phyloP scores from a whole-genome alignment of 2,888 invertebrate genomes.

The Standfussiana lucernea region DNA sequence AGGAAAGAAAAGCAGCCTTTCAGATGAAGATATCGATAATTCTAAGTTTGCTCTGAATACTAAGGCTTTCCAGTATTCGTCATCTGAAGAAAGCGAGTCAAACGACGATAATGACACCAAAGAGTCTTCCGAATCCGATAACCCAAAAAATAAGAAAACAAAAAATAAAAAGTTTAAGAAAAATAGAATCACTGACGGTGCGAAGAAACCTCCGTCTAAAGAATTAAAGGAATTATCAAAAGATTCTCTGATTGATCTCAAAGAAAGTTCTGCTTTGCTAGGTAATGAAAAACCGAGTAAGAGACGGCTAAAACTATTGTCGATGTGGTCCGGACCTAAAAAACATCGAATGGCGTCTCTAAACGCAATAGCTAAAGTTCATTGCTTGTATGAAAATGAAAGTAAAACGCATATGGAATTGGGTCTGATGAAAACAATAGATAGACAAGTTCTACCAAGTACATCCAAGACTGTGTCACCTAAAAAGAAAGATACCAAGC shows the following conservation, averaged over 20 bases:
- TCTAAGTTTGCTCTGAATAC: slow-evolving; percentile 86
- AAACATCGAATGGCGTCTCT: slow-evolving; percentile 96
- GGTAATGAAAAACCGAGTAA: slow-evolving; percentile 87
- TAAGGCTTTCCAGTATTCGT: slow-evolving; percentile 81
- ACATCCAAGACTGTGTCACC: slow-evolving; percentile 86
- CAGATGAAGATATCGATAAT: slow-evolving; percentile 86
- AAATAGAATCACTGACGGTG: slow-evolving; percentile 80
- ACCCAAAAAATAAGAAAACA: slow-evolving; percentile 80
- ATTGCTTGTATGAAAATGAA: slow-evolving; percentile 97
- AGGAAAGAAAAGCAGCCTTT: slow-evolving; percentile 78
- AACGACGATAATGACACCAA: slow-evolving; percentile 87
- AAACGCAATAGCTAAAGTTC: slow-evolving; percentile 97
- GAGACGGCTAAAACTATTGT: slow-evolving; percentile 91
- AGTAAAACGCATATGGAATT: slow-evolving; percentile 93
- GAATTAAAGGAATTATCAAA: slow-evolving; percentile 88
- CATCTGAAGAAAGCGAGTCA: slow-evolving; percentile 88
- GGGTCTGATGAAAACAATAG: slow-evolving; percentile 89
- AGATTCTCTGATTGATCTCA: slow-evolving; percentile 86
- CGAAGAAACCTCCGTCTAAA: slow-evolving; percentile 83
- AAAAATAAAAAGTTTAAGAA: slow-evolving; percentile 85
- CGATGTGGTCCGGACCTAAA: slow-evolving; percentile 95
- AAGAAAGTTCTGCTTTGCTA: slow-evolving; percentile 81
- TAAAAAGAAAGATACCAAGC: slow-evolving; percentile 87
- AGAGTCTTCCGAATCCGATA: slow-evolving; percentile 85
- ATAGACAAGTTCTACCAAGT: slow-evolving; percentile 87